These are phyloP conservation scores for Hycleus phaleratus DNA, from an alignment of 1,140 invertebrate species.

Conservation along the genomic window DNA sequence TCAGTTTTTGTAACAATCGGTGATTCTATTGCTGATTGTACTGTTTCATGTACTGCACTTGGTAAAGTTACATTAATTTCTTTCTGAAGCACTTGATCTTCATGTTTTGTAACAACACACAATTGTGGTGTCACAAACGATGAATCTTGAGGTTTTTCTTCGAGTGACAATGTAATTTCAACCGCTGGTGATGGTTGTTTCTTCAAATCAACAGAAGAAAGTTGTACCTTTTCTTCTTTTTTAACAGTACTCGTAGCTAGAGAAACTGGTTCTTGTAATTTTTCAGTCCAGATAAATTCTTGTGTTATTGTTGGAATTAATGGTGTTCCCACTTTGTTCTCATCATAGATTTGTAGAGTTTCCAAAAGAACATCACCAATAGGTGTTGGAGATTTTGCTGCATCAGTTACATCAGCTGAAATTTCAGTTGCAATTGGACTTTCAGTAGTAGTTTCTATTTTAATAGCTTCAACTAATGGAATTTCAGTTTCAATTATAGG, in stretches of 20 bases:
- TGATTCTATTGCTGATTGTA: conserved; percentile 8
- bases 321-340: background rate
- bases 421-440: background rate
- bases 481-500: conserved; percentile 18
- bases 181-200: conserved; percentile 27
- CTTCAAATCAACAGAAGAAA: background rate
- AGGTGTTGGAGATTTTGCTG: background rate
- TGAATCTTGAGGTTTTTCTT: conserved; percentile 33
- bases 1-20: too few species aligned
- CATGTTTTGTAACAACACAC: conserved; percentile 28
- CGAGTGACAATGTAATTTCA: conserved; percentile 35
- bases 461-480: background rate
- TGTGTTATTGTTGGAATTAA: too few species aligned
- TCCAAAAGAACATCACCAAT: background rate
- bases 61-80: conserved; percentile 33
- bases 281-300: background rate
- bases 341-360: background rate
- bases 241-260: conserved; percentile 11
- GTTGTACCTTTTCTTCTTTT: conserved; percentile 7
- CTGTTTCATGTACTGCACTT: conserved; percentile 9
- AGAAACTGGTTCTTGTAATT: conserved; percentile 8
- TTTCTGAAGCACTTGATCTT: conserved; percentile 29
- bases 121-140: conserved; percentile 27
- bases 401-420: conserved; percentile 2
- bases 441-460: conserved; percentile 2